phyloP scores from a whole-genome alignment of 2,797 vertebrate genomes.

The Oreonectes daqikongensis region DNA sequence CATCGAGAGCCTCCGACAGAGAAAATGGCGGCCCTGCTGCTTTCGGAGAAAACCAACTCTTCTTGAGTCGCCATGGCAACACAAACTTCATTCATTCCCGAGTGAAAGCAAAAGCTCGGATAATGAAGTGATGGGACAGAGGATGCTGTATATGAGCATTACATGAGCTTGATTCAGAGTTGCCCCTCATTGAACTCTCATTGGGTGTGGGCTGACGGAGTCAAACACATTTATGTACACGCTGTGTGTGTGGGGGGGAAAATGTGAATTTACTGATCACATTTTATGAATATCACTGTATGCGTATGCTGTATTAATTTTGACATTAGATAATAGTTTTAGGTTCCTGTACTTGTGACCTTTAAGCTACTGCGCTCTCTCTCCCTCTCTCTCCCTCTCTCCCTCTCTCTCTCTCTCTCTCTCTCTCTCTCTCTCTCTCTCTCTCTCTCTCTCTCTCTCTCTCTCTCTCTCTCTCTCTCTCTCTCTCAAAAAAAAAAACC shows the following conservation, averaged over 20 bases:
- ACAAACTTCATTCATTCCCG: conserved; percentile 72
- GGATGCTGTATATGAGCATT: conserved; percentile 26
- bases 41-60: conserved; percentile 73
- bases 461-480: too few species aligned
- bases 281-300: conserved; percentile 23
- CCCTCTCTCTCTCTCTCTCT: too few species aligned
- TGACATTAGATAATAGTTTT: conserved; percentile 67
- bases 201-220: background rate
- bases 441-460: too few species aligned
- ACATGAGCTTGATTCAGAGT: conserved; percentile 9
- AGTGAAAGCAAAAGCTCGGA: conserved; percentile 37
- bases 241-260: background rate
- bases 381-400: too few species aligned
- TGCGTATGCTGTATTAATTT: conserved; percentile 41
- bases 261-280: background rate
- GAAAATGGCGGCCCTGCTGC: conserved; percentile 77
- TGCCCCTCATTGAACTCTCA: background rate
- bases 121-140: conserved; percentile 27
- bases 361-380: conserved; percentile 59
- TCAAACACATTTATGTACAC: background rate
- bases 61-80: conserved; percentile 77
- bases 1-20: conserved; percentile 66
- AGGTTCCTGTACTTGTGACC: conserved; percentile 67
- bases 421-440: too few species aligned
- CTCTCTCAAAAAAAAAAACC: too few species aligned